phyloP scores from a whole-genome alignment of 2,113 vertebrate genomes.

The Macrotis lagotis region DNA sequence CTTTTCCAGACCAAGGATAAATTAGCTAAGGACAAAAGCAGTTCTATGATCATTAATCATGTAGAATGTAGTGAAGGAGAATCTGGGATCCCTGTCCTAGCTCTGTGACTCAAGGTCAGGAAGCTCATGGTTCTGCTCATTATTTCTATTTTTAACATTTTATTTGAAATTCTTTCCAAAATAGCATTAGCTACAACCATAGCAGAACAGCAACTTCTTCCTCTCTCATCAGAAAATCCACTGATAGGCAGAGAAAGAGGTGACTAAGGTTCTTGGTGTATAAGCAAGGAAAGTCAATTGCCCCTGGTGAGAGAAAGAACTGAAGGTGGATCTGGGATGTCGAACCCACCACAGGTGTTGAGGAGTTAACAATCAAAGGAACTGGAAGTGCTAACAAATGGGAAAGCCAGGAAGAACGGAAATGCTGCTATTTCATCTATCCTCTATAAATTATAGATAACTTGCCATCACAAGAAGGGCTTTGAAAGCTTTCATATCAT shows the following conservation, averaged over 20 bases:
- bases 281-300: neutral
- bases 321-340: neutral
- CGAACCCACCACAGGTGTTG: neutral
- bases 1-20: conserved; percentile 60
- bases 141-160: conserved; percentile 79
- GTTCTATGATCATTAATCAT: conserved; percentile 63
- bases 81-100: conserved; percentile 54
- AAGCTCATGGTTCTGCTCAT: conserved; percentile 66
- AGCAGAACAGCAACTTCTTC: conserved; percentile 30
- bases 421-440: neutral
- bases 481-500: neutral
- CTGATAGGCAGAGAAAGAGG: conserved; percentile 22
- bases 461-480: neutral
- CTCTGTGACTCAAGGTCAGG: conserved; percentile 71
- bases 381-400: neutral
- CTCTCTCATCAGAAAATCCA: conserved; percentile 53
- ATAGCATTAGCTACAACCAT: conserved; percentile 73
- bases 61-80: neutral
- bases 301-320: neutral
- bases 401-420: neutral
- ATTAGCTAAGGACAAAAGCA: conserved; percentile 61
- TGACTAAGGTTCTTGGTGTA: neutral
- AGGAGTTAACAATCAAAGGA: neutral
- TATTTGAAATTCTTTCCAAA: conserved; percentile 65
- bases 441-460: neutral